Conservation (phyloP, 1,140 invertebrate genomes). For the Monochamus saltuarius region DNA sequence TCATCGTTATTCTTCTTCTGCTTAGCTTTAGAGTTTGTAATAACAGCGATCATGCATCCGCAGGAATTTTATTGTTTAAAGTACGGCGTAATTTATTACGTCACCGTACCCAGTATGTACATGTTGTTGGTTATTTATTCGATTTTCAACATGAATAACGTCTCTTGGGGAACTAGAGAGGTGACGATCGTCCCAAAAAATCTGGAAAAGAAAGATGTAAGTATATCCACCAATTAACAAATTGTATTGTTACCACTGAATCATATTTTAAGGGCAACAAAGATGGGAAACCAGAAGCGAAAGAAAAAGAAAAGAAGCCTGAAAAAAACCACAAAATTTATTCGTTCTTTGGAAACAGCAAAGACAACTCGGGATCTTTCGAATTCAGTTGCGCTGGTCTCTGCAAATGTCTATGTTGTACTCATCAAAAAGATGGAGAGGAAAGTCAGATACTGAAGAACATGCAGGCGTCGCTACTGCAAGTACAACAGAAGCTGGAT, state of each 20-base stretch:
- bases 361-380: conserved; percentile 61
- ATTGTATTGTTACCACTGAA: not conserved
- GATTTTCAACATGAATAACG: conserved; percentile 86
- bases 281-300: conserved; percentile 20
- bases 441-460: conserved; percentile 58
- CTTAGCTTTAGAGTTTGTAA: conserved; percentile 62
- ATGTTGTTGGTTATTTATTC: conserved; percentile 89
- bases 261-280: conserved; percentile 13
- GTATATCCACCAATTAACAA: conserved; percentile 25
- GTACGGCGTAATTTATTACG: conserved; percentile 82
- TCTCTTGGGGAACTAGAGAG: conserved; percentile 91
- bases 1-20: conserved; percentile 75
- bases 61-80: conserved; percentile 78
- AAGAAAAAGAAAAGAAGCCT: conserved; percentile 20
- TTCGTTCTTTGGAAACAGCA: conserved; percentile 38
- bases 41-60: conserved; percentile 79
- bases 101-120: conserved; percentile 93
- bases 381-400: conserved; percentile 63
- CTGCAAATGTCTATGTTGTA: conserved; percentile 65
- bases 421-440: conserved; percentile 56
- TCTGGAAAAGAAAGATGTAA: conserved; percentile 41
- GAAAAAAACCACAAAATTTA: conserved; percentile 30
- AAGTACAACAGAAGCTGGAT: conserved; percentile 26
- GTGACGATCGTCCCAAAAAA: conserved; percentile 47
- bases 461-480: conserved; percentile 48